Evolutionary conservation across 2,113 vertebrate species (phyloP).

Genomic region (Hyperopisus bebe): DNA sequence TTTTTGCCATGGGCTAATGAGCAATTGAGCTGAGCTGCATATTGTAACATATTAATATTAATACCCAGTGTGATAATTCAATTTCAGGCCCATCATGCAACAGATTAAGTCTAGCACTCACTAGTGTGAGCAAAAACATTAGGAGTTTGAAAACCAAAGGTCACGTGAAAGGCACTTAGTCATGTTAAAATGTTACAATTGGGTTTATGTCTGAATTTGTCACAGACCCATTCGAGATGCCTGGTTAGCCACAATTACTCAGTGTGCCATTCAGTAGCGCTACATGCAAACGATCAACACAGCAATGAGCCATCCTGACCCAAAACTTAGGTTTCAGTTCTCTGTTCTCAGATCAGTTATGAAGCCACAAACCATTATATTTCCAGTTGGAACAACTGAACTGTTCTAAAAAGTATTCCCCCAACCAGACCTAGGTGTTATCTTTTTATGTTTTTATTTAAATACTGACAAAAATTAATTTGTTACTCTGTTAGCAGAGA

Average conservation of each 20-base stretch:
- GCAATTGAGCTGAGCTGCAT: background rate
- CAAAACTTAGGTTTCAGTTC: conserved; percentile 36
- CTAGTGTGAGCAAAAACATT: background rate
- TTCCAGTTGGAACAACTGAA: background rate
- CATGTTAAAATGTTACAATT: background rate
- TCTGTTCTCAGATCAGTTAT: conserved; percentile 10
- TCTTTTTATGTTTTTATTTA: background rate
- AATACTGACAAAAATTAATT: background rate
- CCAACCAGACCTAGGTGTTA: background rate
- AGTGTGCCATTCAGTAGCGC: conserved; percentile 9
- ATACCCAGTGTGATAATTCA: background rate
- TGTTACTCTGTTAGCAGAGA: background rate
- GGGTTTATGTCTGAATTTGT: conserved; percentile 38
- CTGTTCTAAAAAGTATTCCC: background rate
- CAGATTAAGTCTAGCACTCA: background rate
- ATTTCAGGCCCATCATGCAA: background rate
- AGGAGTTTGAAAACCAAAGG: background rate
- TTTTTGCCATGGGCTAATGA: background rate
- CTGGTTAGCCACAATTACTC: conserved; percentile 38
- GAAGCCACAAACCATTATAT: background rate
- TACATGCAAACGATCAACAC: conserved; percentile 17
- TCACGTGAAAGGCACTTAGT: background rate
- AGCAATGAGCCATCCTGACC: conserved; percentile 25
- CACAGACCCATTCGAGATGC: conserved; percentile 31
- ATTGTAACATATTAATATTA: background rate